phyloP scores from a whole-genome alignment of 2,113 vertebrate genomes.

The Anguilla rostrata region DNA sequence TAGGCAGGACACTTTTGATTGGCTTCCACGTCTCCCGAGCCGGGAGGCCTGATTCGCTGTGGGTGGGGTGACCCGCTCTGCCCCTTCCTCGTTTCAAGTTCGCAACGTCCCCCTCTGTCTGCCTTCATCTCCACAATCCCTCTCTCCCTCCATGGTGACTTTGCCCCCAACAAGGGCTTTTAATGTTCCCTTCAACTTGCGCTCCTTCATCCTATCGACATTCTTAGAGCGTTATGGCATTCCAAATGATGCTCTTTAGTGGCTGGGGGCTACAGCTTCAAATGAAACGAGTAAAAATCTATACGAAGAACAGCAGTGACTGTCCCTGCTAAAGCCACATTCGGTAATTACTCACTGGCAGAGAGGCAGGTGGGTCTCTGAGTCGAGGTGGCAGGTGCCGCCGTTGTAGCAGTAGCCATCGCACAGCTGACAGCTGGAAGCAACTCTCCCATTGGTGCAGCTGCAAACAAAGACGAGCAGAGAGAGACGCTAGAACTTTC shows the following conservation, averaged over 20 bases:
- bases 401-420: conserved; percentile 87
- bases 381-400: conserved; percentile 80
- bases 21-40: background rate
- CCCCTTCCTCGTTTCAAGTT: background rate
- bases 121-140: background rate
- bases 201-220: background rate
- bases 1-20: background rate
- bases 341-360: conserved; percentile 78
- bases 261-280: background rate
- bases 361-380: conserved; percentile 77
- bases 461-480: conserved; percentile 55
- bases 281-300: background rate
- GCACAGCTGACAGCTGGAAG: conserved; percentile 83
- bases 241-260: background rate
- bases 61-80: too few species aligned
- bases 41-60: background rate
- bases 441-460: conserved; percentile 81
- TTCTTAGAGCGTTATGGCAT: background rate
- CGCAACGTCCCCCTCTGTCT: background rate
- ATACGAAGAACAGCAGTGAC: background rate
- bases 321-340: background rate
- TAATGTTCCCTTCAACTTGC: background rate
- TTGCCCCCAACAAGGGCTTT: background rate
- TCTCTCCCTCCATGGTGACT: background rate
- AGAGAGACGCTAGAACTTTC: background rate